These are phyloP conservation scores for Austrolebias charrua DNA, from an alignment of 2,797 vertebrate genomes.

Conservation along the genomic window DNA sequence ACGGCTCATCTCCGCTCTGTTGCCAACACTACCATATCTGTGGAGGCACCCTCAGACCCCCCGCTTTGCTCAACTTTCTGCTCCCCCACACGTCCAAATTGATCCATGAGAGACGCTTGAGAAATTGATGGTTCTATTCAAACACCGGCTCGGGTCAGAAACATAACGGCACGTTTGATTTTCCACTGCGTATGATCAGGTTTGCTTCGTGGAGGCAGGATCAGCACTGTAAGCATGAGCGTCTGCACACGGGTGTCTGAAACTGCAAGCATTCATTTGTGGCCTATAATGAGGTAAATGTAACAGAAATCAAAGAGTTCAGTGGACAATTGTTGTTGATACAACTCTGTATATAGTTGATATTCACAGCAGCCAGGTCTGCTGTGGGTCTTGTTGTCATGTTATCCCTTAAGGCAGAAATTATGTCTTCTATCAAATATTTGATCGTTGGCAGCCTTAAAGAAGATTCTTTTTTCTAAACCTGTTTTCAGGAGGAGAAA, in stretches of 20 bases:
- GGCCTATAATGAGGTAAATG: background rate
- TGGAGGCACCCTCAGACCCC: slow-evolving; percentile 50
- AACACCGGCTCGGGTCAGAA: slow-evolving; percentile 53
- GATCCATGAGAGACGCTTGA: slow-evolving; percentile 64
- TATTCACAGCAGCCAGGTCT: slow-evolving; percentile 37
- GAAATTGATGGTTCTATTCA: slow-evolving; percentile 64
- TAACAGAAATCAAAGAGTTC: slow-evolving; percentile 8
- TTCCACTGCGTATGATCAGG: slow-evolving; percentile 42
- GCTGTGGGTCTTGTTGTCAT: slow-evolving; percentile 36
- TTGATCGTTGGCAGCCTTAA: slow-evolving; percentile 59
- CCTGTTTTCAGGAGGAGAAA: slow-evolving; percentile 63
- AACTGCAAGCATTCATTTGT: slow-evolving; percentile 5
- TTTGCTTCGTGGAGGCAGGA: slow-evolving; percentile 8
- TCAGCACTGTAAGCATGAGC: background rate
- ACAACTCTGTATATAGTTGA: slow-evolving; percentile 29
- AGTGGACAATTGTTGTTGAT: slow-evolving; percentile 16
- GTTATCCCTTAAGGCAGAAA: slow-evolving; percentile 60
- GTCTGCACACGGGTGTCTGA: slow-evolving; percentile 3
- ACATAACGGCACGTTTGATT: slow-evolving; percentile 61
- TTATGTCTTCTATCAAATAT: slow-evolving; percentile 66
- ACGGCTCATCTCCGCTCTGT: slow-evolving; percentile 38
- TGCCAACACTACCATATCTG: slow-evolving; percentile 44
- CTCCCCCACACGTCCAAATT: slow-evolving; percentile 62
- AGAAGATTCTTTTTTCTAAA: slow-evolving; percentile 50
- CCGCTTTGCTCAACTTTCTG: slow-evolving; percentile 38